Evolutionary conservation across 2,888 invertebrate genomes (phyloP).

Genomic region (Stramonita haemastoma): DNA sequence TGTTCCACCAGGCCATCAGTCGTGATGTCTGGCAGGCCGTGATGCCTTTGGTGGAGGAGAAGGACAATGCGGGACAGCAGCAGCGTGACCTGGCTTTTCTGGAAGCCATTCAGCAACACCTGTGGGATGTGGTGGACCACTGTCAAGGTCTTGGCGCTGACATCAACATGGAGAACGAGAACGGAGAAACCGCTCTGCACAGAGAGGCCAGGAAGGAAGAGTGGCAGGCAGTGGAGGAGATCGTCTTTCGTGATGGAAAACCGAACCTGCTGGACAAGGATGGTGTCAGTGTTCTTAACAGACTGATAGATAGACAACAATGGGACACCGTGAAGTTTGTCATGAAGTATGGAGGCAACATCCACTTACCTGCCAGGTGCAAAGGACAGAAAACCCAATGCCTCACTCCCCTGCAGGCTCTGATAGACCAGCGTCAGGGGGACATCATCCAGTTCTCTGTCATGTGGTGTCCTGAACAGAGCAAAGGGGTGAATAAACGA

Average conservation of each 20-base stretch:
- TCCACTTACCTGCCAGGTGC: neutral
- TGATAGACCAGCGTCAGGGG: neutral
- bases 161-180: constrained; percentile 23
- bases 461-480: neutral
- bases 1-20: constrained; percentile 23
- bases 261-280: neutral
- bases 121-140: constrained; percentile 22
- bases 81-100: constrained; percentile 22
- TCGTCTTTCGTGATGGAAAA: neutral
- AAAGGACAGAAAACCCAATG: too few species aligned
- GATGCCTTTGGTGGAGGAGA: constrained; percentile 2
- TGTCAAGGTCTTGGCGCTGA: neutral
- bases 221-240: neutral
- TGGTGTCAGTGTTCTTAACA: neutral
- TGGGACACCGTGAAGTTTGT: constrained; percentile 7
- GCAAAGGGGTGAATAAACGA: neutral
- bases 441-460: neutral
- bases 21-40: neutral
- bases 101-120: constrained; percentile 1
- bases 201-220: constrained; percentile 4
- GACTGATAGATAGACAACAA: neutral
- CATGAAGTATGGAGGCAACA: neutral
- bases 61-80: neutral
- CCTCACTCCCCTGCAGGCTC: too few species aligned
- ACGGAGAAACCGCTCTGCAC: neutral